These are phyloP conservation scores for Lasioglossum morio DNA, from an alignment of 2,888 invertebrate genomes.

Conservation along the genomic window DNA sequence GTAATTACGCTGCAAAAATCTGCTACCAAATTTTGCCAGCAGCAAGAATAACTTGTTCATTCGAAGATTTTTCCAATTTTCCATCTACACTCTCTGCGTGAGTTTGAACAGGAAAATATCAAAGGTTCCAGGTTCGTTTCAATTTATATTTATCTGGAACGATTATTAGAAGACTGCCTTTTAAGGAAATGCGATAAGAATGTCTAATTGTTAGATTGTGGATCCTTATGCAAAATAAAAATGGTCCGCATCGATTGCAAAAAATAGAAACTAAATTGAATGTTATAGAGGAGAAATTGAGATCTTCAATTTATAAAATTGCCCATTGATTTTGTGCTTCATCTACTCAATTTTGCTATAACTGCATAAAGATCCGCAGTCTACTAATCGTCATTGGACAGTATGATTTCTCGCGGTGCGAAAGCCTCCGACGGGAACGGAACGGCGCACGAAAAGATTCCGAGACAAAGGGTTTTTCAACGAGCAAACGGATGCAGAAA, in stretches of 20 bases:
- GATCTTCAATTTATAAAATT: no score
- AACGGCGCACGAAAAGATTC: not conserved
- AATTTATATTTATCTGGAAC: not conserved
- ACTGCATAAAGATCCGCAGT: no score
- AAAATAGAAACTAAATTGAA: no score
- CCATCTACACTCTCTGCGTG: no score
- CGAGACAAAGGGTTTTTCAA: not conserved
- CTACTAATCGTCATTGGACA: no score
- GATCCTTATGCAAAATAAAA: no score
- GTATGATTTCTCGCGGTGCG: not conserved
- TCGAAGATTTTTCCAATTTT: not conserved
- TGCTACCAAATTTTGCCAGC: not conserved
- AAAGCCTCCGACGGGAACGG: conserved; percentile 9
- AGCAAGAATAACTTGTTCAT: not conserved
- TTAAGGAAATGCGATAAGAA: not conserved
- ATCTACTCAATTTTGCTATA: no score
- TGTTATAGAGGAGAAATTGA: no score
- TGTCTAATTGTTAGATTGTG: no score
- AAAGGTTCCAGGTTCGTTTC: not conserved
- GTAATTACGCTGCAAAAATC: not conserved
- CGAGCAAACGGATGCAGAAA: not conserved
- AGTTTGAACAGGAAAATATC: no score
- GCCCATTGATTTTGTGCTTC: no score
- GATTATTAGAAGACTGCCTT: not conserved
- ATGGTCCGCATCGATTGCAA: no score